Evolutionary conservation across 2,113 vertebrate species (phyloP), one percentile per base, ranked within the genome.

Genomic region (Bos indicus): DNA sequence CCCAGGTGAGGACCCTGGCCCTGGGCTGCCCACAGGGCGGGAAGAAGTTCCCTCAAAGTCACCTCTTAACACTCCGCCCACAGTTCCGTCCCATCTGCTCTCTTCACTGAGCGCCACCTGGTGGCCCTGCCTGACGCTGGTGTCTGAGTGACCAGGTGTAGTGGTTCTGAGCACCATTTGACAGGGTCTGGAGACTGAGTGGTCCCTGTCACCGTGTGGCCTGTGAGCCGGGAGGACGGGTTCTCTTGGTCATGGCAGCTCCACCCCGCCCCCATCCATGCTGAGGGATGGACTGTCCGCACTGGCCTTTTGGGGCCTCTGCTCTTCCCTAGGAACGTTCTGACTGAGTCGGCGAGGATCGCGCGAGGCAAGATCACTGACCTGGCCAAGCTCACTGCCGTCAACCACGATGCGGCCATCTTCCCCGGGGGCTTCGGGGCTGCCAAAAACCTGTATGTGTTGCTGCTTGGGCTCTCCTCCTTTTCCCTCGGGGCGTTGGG

Each of bases 401-500:
- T 98, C 46, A 98, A 98, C 57, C 99, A 99, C 2, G 99, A 99
- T 57, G 99, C 99, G 0, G 99, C 99, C 96, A 99, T 99, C 98
- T 99, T 99, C 89, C 99, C 99, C 1, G 99, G 99, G 81, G 99
- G 99, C 8, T 99, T 99, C 6, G 99, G 99, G 33, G 99, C 99
- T 52, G 99, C 99, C 67, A 99, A 99, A 98, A 99, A 99, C 98
- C 98, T 99, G 98, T 99, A 95, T 96, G 99, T 99, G 52, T 56
- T 3, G 2, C 21, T 16, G n/a, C 40, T 43, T 2, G 1, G 6
- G n/a, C 19, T n/a, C 16, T 78, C 74, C 19, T 30, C 10, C 59
- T 64, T 11, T n/a, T 23, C 16, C 4, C 1, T 7, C 0, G 26
- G 21, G 7, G 56, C 0, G 0, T 3, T 14, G 0, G 87, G 10